These are phyloP conservation scores for Nyleta sp. DNA, from an alignment of 2,888 invertebrate species.

Conservation along the genomic window DNA sequence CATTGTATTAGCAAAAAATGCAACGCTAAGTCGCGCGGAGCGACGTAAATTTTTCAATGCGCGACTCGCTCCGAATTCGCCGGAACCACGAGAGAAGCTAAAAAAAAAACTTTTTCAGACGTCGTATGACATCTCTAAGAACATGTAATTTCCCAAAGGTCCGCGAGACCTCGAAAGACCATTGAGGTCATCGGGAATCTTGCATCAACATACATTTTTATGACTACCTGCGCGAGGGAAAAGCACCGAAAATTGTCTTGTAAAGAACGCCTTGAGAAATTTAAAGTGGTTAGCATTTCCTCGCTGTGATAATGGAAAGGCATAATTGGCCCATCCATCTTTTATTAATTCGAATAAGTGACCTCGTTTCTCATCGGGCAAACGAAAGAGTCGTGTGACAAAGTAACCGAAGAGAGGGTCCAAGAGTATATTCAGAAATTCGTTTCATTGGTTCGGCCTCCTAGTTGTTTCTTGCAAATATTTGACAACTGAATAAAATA, in stretches of 20 bases:
- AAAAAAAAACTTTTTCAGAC: constrained; percentile 33
- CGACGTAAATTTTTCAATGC: constrained; percentile 30
- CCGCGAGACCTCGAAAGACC: constrained; percentile 57
- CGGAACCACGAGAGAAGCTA: constrained; percentile 3
- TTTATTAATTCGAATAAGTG: background rate
- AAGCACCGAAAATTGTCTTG: constrained; percentile 20
- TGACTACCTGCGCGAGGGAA: constrained; percentile 24
- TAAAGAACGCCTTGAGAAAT: constrained; percentile 13
- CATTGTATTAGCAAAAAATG: too few species aligned
- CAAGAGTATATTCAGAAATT: too few species aligned
- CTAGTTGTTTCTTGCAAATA: too few species aligned
- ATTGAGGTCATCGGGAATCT: constrained; percentile 58
- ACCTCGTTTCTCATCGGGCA: background rate
- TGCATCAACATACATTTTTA: constrained; percentile 51
- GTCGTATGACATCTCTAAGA: constrained; percentile 56
- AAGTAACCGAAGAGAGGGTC: too few species aligned
- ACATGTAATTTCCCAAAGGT: constrained; percentile 64
- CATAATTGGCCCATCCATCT: background rate
- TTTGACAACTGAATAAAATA: too few species aligned
- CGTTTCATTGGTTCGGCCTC: too few species aligned
- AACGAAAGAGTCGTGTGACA: too few species aligned
- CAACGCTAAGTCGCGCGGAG: background rate
- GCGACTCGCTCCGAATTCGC: constrained; percentile 14
- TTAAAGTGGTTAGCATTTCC: background rate
- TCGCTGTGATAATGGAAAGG: background rate